Conservation (phyloP, 2,888 invertebrate genomes). For the Terebella lapidaria region DNA sequence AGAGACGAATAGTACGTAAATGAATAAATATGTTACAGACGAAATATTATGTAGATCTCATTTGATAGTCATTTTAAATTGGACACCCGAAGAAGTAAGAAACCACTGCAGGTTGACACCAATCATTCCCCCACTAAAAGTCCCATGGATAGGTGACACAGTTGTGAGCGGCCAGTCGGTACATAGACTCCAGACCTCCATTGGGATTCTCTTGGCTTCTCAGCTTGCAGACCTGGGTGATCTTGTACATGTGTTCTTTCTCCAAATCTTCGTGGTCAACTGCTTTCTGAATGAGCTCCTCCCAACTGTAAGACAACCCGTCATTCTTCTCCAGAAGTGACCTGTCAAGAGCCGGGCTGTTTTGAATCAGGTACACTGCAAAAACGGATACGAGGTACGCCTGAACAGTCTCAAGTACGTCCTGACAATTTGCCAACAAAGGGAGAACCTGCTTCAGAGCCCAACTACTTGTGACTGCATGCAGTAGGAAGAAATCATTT, state of each 20-base stretch:
- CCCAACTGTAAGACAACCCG: not conserved
- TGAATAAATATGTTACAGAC: too few species aligned
- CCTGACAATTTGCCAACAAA: not conserved
- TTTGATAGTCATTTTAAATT: too few species aligned
- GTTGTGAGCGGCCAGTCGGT: too few species aligned
- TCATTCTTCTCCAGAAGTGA: not conserved
- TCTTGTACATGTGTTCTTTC: slow-evolving; percentile 16
- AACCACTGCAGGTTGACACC: too few species aligned
- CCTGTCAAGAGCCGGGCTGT: not conserved
- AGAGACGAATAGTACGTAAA: too few species aligned
- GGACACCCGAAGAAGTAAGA: too few species aligned
- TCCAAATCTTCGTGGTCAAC: slow-evolving; percentile 4
- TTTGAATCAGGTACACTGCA: slow-evolving; percentile 8
- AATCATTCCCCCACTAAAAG: too few species aligned
- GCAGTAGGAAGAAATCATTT: slow-evolving; percentile 21
- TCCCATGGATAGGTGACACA: too few species aligned
- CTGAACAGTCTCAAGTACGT: not conserved
- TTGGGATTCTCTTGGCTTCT: too few species aligned
- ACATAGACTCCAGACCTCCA: too few species aligned
- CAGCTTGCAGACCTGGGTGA: slow-evolving; percentile 18
- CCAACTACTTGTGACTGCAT: slow-evolving; percentile 18
- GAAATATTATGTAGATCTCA: too few species aligned
- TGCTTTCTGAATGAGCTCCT: not conserved
- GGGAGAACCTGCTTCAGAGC: slow-evolving; percentile 10
- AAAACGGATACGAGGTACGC: slow-evolving; percentile 3